These are phyloP conservation scores for Lamellibrachia columna DNA, from an alignment of 2,888 invertebrate species.

Conservation along the genomic window DNA sequence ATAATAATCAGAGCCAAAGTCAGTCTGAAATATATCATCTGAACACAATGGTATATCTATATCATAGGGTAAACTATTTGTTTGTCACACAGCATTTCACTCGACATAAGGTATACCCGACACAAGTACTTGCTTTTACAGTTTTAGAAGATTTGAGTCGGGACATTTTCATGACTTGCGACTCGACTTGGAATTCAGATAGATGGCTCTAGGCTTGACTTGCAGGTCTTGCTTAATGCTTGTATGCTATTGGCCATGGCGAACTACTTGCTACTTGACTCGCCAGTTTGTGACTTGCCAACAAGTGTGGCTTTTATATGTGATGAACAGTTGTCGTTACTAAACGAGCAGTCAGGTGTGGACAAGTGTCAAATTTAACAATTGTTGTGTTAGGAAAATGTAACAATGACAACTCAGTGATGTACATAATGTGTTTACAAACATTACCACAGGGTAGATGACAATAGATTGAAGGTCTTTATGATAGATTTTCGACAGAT, in stretches of 20 bases:
- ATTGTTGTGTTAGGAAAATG: neutral
- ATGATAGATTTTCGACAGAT: neutral
- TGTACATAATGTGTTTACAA: neutral
- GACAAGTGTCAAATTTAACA: neutral
- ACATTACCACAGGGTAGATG: neutral
- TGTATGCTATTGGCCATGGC: too few species aligned
- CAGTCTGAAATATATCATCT: neutral
- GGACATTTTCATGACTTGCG: too few species aligned
- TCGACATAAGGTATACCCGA: too few species aligned
- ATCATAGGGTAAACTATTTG: neutral
- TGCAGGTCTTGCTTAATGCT: too few species aligned
- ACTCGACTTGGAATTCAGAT: too few species aligned
- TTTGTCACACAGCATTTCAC: neutral
- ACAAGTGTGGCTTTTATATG: neutral
- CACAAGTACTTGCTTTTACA: too few species aligned
- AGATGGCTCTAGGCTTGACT: too few species aligned
- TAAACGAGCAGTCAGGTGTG: neutral
- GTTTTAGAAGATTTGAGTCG: too few species aligned
- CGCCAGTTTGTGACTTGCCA: too few species aligned
- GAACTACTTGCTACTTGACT: too few species aligned
- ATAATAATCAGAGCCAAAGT: neutral
- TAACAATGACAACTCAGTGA: neutral
- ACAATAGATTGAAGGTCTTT: neutral
- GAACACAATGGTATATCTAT: neutral
- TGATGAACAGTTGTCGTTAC: neutral